Base-by-base conservation (phyloP, 2,797 vertebrate species). In the Gallinago stenura region DNA sequence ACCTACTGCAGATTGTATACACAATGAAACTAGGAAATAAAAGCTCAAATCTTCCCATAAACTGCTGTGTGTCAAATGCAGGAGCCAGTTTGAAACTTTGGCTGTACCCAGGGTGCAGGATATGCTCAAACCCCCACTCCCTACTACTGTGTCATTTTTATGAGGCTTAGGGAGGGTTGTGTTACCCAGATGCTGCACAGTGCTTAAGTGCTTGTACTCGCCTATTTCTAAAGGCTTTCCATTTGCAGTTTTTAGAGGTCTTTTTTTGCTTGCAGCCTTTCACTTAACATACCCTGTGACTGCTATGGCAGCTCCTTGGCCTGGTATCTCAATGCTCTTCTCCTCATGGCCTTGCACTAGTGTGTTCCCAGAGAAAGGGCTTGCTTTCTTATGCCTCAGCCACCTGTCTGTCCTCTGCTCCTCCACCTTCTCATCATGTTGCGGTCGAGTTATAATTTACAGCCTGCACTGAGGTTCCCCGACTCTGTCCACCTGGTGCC, bases 371-470 rank as follows among this genome's bases (percentile, higher is more conserved):
- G 61, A 53, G 28, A 58, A 93, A 62, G 56, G 20, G 3, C n/a
- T 82, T 50, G 31, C 18, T 76, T 69, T 92, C 51, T 54, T n/a
- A 5, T 1, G 3, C 10, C 58, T 88, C 62, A 71, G 53, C 12
- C 45, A 30, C 18, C 18, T 30, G 50, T 43, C 48, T 53, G 15
- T 13, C 26, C 39, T 75, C 43, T 75, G 45, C 56, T 61, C 14
- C 51, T 88, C 18, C n/a, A n/a, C 7, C 31, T 83, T 61, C n/a
- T n/a, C 54, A 43, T 50, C 2, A 1, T 0, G 0, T 9, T 70
- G 26, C 14, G 58, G 57, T 48, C 11, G 3, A 61, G 30, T 46
- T 54, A 62, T 7, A 65, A 25, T 33, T 70, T 37, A 28, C 16
- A 54, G 51, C 77, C 72, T 70, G 43, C 48, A 31, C 17, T 15